phyloP scores from a whole-genome alignment of 2,113 vertebrate species.

The Sula dactylatra region DNA sequence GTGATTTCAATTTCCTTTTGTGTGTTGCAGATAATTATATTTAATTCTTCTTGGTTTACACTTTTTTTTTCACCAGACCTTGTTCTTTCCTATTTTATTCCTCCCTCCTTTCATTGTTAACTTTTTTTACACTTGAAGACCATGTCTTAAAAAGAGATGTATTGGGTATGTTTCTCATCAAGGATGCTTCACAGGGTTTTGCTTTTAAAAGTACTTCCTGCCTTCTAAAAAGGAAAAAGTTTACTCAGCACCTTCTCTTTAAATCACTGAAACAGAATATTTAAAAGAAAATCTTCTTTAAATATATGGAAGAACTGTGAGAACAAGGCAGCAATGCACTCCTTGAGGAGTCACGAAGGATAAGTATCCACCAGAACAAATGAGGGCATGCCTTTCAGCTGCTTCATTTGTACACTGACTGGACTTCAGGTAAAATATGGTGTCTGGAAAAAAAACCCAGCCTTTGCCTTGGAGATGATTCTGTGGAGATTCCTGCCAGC shows the following conservation, averaged over 20 bases:
- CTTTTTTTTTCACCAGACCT: background rate
- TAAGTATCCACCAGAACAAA: background rate
- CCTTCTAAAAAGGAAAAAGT: background rate
- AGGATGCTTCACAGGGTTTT: background rate
- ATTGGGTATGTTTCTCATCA: background rate
- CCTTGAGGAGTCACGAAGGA: background rate
- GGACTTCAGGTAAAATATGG: background rate
- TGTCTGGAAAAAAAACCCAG: background rate
- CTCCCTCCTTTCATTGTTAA: background rate
- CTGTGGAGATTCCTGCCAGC: background rate
- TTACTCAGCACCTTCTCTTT: background rate
- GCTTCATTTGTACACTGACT: background rate
- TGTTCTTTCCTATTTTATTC: background rate
- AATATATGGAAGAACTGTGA: background rate
- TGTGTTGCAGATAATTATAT: background rate
- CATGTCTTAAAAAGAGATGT: background rate
- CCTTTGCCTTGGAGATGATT: background rate
- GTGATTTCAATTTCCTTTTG: background rate
- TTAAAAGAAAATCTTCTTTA: background rate
- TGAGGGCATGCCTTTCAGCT: background rate
- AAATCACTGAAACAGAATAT: background rate
- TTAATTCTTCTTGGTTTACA: background rate
- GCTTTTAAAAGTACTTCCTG: background rate
- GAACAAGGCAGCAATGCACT: background rate
- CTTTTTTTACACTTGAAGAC: background rate